These are phyloP conservation scores for Philaethria dido DNA, from an alignment of 2,888 invertebrate species.

Conservation along the genomic window DNA sequence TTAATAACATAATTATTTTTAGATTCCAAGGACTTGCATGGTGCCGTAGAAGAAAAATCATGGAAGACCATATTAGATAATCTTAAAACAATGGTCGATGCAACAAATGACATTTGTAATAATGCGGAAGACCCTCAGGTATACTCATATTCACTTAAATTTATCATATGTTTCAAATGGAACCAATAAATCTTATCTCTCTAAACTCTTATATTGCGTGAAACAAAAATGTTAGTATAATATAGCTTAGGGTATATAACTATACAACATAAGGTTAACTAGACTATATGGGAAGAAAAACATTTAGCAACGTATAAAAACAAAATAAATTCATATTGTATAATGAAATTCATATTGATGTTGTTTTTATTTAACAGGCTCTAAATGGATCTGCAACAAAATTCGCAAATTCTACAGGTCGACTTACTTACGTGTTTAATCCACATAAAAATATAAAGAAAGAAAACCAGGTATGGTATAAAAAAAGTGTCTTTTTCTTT, in stretches of 20 bases:
- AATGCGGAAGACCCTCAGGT: slow-evolving; percentile 31
- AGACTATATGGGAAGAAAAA: too few relatives aligned
- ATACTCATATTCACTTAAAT: too few relatives aligned
- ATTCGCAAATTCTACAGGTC: slow-evolving; percentile 46
- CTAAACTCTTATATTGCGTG: too few relatives aligned
- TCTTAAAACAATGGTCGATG: slow-evolving; percentile 31
- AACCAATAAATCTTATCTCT: too few relatives aligned
- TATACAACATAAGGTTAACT: too few relatives aligned
- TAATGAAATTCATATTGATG: too few relatives aligned
- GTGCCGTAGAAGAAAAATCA: slow-evolving; percentile 29
- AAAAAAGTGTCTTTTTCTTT: not conserved
- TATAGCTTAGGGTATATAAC: too few relatives aligned
- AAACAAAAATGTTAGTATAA: too few relatives aligned
- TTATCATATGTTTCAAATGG: too few relatives aligned
- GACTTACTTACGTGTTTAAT: slow-evolving; percentile 40
- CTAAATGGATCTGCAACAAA: slow-evolving; percentile 46
- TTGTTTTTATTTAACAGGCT: slow-evolving; percentile 42
- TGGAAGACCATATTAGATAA: slow-evolving; percentile 34
- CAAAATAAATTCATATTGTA: too few relatives aligned
- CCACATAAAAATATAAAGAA: slow-evolving; percentile 36
- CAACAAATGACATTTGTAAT: slow-evolving; percentile 31
- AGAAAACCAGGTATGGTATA: slow-evolving; percentile 44
- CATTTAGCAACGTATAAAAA: too few relatives aligned
- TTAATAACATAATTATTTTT: slow-evolving; percentile 12
- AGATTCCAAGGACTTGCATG: slow-evolving; percentile 34